Conservation (phyloP, 2,797 vertebrate genomes). For the Danio aesculapii region DNA sequence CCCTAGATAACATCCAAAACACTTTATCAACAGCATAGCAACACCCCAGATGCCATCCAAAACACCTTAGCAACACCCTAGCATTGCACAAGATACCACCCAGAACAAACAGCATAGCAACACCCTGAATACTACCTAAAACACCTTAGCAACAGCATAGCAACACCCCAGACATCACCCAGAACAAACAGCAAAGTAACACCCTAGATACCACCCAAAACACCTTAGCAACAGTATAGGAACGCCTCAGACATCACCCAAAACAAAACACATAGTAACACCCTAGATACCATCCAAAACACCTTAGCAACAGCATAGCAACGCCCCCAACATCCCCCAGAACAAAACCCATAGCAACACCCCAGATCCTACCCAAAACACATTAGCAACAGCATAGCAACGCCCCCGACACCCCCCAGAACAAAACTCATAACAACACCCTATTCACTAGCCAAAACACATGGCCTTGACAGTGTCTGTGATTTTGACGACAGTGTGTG, state of each 20-base stretch:
- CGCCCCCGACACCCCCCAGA: too few relatives aligned
- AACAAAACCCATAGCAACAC: neutral
- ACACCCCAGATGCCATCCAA: too few relatives aligned
- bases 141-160: too few relatives aligned
- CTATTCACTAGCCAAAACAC: too few relatives aligned
- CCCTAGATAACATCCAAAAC: neutral
- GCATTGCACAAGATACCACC: neutral
- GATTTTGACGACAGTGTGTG: too few relatives aligned
- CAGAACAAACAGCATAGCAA: neutral
- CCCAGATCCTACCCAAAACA: neutral
- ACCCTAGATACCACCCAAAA: neutral
- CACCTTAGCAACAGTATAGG: neutral
- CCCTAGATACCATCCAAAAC: neutral
- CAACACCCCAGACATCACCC: too few relatives aligned
- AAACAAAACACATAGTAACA: neutral
- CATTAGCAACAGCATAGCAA: neutral
- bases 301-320: neutral
- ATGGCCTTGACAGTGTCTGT: neutral
- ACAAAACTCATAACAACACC: neutral
- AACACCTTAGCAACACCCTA: neutral
- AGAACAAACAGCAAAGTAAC: neutral
- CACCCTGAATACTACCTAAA: neutral
- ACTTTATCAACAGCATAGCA: neutral
- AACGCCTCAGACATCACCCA: neutral
- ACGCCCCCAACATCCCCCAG: neutral